Evolutionary conservation across 2,797 vertebrate genomes (phyloP).

Genomic region (Pampus argenteus): DNA sequence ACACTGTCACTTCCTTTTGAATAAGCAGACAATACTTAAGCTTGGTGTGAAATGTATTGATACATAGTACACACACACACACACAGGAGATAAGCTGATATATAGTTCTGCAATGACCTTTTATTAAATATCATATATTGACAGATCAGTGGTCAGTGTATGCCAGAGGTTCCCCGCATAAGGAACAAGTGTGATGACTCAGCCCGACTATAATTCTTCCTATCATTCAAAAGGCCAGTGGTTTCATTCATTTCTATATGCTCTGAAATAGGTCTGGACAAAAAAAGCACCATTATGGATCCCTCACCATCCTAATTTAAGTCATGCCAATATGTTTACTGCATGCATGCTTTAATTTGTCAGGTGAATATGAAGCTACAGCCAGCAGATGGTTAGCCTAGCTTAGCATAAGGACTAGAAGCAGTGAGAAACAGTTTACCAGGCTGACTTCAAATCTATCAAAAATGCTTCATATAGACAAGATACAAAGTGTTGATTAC

Average conservation of each 20-base stretch:
- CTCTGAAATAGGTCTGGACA: neutral
- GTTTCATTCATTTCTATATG: neutral
- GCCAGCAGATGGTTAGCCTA: too few species aligned
- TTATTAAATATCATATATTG: conserved; percentile 15
- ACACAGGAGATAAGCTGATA: conserved; percentile 2
- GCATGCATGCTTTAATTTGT: neutral
- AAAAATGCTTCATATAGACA: neutral
- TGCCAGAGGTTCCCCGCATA: neutral
- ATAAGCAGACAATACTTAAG: neutral
- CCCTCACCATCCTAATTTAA: neutral
- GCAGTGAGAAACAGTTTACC: too few species aligned
- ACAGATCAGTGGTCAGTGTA: neutral
- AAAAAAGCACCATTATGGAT: conserved; percentile 6
- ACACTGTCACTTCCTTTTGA: neutral
- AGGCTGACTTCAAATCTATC: too few species aligned
- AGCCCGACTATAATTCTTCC: too few species aligned
- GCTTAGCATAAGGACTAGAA: too few species aligned
- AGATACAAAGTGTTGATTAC: neutral
- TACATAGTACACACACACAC: neutral
- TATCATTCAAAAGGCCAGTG: neutral
- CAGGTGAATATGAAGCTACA: too few species aligned
- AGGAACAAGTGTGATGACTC: neutral
- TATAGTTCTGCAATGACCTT: conserved; percentile 4
- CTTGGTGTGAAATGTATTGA: neutral
- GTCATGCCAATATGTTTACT: neutral